These are phyloP conservation scores for Steinernema carpocapsae DNA, from an alignment of 2,888 invertebrate species.

Conservation along the genomic window DNA sequence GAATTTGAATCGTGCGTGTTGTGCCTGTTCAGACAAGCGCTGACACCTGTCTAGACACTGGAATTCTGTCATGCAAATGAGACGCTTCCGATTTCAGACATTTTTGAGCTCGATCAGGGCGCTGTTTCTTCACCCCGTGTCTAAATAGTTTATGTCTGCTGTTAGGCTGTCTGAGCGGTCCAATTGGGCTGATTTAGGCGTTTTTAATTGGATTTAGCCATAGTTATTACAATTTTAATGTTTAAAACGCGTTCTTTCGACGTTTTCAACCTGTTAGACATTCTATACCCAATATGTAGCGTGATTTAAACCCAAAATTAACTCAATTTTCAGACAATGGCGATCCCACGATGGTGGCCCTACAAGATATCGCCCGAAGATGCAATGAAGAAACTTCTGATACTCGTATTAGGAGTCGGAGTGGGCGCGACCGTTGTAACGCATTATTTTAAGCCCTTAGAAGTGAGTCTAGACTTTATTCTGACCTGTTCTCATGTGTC, in stretches of 20 bases:
- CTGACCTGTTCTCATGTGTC: not conserved
- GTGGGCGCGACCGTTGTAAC: not conserved
- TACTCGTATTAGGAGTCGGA: not conserved
- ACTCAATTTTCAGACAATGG: slow-evolving; percentile 12
- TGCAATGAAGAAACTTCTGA: not conserved
- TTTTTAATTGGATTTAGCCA: not conserved
- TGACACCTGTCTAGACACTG: too few species aligned
- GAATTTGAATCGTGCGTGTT: too few species aligned
- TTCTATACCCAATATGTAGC: not conserved
- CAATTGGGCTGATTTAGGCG: too few species aligned
- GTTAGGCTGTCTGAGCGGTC: too few species aligned
- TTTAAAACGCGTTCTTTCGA: not conserved
- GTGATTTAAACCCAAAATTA: not conserved
- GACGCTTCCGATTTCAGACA: too few species aligned
- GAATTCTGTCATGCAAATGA: too few species aligned
- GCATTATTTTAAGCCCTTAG: not conserved
- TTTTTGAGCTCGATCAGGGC: too few species aligned
- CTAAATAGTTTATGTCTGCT: too few species aligned
- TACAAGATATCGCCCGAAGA: not conserved
- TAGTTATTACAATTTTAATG: not conserved
- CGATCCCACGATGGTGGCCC: slow-evolving; percentile 1
- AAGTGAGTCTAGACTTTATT: not conserved
- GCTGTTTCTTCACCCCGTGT: too few species aligned
- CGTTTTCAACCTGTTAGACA: not conserved
- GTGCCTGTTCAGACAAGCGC: too few species aligned